These are phyloP conservation scores for Cairina moschata DNA, from an alignment of 2,113 vertebrate species.

Conservation along the genomic window DNA sequence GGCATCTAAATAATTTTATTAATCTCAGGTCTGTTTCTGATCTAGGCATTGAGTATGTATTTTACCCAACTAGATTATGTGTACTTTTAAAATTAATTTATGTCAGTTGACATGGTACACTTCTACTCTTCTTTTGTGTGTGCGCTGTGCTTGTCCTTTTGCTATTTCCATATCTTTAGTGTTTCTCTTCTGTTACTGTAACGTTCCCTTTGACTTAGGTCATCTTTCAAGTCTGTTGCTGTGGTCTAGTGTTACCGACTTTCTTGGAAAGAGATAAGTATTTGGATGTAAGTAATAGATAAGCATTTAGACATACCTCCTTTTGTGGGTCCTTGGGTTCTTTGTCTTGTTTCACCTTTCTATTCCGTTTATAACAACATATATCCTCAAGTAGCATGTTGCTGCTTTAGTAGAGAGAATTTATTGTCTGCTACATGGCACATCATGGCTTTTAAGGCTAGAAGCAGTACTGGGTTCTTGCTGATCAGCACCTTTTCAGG, in stretches of 20 bases:
- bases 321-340: neutral
- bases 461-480: neutral
- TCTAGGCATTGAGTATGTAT: neutral
- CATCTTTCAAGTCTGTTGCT: neutral
- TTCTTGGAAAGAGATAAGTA: neutral
- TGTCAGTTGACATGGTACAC: neutral
- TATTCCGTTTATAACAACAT: neutral
- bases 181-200: neutral
- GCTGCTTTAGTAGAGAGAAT: neutral
- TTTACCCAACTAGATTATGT: neutral
- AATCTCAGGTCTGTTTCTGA: neutral
- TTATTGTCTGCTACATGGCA: accelerated
- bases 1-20: neutral
- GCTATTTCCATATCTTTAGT: neutral
- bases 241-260: neutral
- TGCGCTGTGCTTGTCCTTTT: neutral
- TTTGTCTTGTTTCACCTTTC: neutral
- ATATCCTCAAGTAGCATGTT: neutral
- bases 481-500: neutral
- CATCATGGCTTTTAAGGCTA: neutral
- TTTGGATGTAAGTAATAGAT: neutral
- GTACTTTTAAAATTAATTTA: neutral
- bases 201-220: neutral
- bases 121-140: neutral
- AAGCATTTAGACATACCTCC: neutral